Conservation (phyloP, 2,888 invertebrate genomes). For the Hypselothyrea guttata region DNA sequence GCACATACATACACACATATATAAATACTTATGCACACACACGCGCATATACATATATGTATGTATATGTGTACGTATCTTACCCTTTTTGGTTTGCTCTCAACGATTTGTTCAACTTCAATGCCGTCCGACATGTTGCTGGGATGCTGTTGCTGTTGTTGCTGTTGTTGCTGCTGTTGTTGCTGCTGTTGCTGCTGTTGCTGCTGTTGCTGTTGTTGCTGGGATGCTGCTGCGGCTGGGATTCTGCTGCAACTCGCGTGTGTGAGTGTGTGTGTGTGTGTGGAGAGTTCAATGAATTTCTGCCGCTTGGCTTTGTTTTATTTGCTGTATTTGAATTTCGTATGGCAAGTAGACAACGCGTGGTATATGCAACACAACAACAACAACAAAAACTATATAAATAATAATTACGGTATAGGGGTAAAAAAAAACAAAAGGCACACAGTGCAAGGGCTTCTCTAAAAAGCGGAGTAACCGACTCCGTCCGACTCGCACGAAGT, state of each 20-base stretch:
- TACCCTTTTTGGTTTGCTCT: slow-evolving; percentile 87
- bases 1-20: slow-evolving; percentile 35
- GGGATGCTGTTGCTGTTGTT: slow-evolving; percentile 33
- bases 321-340: slow-evolving; percentile 11
- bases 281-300: slow-evolving; percentile 51
- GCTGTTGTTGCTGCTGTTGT: slow-evolving; percentile 25
- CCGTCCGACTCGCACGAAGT: slow-evolving; percentile 77
- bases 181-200: slow-evolving; percentile 24
- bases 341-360: slow-evolving; percentile 23
- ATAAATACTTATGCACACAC: slow-evolving; percentile 14
- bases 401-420: slow-evolving; percentile 22
- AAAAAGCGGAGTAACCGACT: slow-evolving; percentile 47
- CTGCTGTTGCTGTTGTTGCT: slow-evolving; percentile 14
- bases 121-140: slow-evolving; percentile 84
- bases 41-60: background rate
- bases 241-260: slow-evolving; percentile 42
- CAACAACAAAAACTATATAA: slow-evolving; percentile 40
- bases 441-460: slow-evolving; percentile 26
- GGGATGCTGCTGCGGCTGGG: slow-evolving; percentile 27
- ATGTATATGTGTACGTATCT: slow-evolving; percentile 69
- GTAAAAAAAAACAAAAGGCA: slow-evolving; percentile 21
- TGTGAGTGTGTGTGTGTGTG: too few species aligned
- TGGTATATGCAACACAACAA: slow-evolving; percentile 13
- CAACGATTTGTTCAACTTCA: slow-evolving; percentile 85
- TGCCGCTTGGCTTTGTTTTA: slow-evolving; percentile 32